Conservation (phyloP, 1,140 invertebrate species). For the Aplysia californica region DNA sequence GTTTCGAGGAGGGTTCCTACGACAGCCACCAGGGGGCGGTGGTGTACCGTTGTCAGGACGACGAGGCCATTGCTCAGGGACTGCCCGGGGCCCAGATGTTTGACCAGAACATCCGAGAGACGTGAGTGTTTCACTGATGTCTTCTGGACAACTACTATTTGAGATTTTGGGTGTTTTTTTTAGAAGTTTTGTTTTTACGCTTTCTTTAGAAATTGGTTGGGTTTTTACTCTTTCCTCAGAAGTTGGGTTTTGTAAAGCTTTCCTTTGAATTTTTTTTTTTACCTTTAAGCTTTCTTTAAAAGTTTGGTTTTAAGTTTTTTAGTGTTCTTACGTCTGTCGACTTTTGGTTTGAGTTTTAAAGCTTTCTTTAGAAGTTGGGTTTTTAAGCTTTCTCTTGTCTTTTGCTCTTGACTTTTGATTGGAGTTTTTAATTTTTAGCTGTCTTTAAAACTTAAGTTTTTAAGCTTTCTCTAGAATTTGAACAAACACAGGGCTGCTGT, state of each 20-base stretch:
- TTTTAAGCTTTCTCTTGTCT: too few relatives aligned
- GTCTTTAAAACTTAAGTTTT: too few relatives aligned
- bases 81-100: slow-evolving; percentile 69
- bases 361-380: too few relatives aligned
- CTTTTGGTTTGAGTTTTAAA: too few relatives aligned
- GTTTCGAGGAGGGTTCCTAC: slow-evolving; percentile 68
- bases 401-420: too few relatives aligned
- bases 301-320: background rate
- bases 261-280: background rate
- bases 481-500: too few relatives aligned
- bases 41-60: slow-evolving; percentile 66
- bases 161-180: background rate
- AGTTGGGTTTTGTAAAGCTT: too few relatives aligned
- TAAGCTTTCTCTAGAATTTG: too few relatives aligned
- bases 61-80: slow-evolving; percentile 63
- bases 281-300: background rate
- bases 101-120: slow-evolving; percentile 66
- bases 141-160: background rate
- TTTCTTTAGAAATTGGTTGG: background rate
- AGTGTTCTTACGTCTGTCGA: too few relatives aligned
- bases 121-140: slow-evolving; percentile 49
- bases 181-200: background rate
- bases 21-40: slow-evolving; percentile 66
- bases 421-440: too few relatives aligned
- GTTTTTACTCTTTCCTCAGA: too few relatives aligned